Evolutionary conservation across 2,888 invertebrate genomes (phyloP).

Genomic region (Chirona hameri): DNA sequence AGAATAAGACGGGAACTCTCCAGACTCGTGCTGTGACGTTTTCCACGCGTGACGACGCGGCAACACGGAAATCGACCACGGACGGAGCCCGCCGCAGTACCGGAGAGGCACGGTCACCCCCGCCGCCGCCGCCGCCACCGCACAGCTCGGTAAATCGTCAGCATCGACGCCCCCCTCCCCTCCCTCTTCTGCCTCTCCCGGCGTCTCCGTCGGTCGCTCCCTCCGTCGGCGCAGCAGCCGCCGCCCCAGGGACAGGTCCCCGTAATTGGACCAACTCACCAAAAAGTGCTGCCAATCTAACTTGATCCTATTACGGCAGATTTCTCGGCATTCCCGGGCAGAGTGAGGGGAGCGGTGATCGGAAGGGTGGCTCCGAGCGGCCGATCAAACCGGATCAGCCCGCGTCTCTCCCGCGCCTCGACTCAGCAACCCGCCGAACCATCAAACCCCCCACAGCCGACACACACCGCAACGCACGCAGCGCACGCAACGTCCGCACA

Average conservation of each 20-base stretch:
- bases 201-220: not conserved
- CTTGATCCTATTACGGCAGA: conserved; percentile 24
- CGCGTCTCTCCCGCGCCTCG: too few species aligned
- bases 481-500: too few species aligned
- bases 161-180: not conserved
- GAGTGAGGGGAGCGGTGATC: not conserved
- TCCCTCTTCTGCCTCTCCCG: too few species aligned
- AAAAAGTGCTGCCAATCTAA: conserved; percentile 27
- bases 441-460: too few species aligned
- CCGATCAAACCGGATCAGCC: not conserved
- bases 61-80: too few species aligned
- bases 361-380: not conserved
- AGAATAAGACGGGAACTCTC: not conserved
- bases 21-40: not conserved
- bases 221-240: not conserved
- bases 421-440: too few species aligned
- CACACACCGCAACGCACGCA: too few species aligned
- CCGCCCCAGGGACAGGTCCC: not conserved
- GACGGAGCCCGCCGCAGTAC: too few species aligned
- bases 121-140: not conserved
- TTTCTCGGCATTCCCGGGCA: not conserved
- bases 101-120: too few species aligned
- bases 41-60: not conserved
- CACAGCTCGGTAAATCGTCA: not conserved
- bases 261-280: conserved; percentile 28